Base-by-base conservation (phyloP, 2,797 vertebrate species). In the Xenentodon cancila region DNA sequence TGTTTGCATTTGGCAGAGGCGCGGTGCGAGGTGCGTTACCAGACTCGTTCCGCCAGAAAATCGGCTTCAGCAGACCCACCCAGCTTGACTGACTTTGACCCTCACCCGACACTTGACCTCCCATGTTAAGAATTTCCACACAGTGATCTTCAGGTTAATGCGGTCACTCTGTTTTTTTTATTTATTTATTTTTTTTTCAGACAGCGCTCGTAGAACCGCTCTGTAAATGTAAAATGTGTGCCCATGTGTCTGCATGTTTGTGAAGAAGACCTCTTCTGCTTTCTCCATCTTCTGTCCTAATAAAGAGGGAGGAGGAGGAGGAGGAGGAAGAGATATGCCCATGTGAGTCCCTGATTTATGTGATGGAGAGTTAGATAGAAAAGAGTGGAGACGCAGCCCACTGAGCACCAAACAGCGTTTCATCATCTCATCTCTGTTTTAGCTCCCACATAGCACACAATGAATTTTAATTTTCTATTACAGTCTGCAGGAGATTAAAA, bases 201-300 rank as follows among this genome's bases (percentile, higher is more conserved):
- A 59, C 73, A 21, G 50, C 53, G 22, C 44, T 1, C 25, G 0
- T 37, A 57, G 54, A 54, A 54, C 13, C 69, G 30, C 74, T 74
- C 7, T 75, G 75, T 80, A 64, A 68, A 65, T 48, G 67, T 21
- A 61, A 53, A 61, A 63, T 58, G 22, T 40, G 56, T 45, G 58
- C 84, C 50, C 50, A 18, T 12, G 34, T 9, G 16, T 55, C 5
- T 47, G 30, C 52, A 15, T 19, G 61, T 48, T 58, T 59, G 47
- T 20, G 19, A 9, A 15, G 40, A 47, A 46, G 55, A 37, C 48
- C 42, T 8, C 47, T 48, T 84, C 87, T 89, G 84, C 75, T 89
- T 87, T 89, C 84, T 67, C 80, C 86, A 86, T 91, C 82, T 67
- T 74, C 79, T 80, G 81, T 88, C 82, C 81, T 84, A 83, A 88